Conservation (phyloP, 2,797 vertebrate species). For the Aviceda leuphotes region DNA sequence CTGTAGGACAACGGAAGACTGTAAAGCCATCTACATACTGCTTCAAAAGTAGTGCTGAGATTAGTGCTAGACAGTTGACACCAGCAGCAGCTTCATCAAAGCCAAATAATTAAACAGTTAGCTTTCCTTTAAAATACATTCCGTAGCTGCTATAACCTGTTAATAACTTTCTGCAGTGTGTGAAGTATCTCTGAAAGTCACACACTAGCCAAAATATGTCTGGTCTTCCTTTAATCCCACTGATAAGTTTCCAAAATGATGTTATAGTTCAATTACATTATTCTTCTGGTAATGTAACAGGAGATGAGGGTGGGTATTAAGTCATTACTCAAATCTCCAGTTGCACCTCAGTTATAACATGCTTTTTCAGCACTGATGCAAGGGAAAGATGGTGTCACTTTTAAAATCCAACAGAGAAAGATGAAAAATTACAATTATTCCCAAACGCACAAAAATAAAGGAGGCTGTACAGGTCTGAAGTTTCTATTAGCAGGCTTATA, state of each 20-base stretch:
- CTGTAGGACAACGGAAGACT: background rate
- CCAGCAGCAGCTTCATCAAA: constrained; percentile 3
- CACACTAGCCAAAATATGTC: background rate
- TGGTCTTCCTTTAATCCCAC: background rate
- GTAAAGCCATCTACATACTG: background rate
- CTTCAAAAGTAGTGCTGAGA: background rate
- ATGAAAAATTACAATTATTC: background rate
- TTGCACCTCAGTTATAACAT: background rate
- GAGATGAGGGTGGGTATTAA: background rate
- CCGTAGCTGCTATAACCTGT: background rate
- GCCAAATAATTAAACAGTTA: background rate
- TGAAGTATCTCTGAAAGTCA: background rate
- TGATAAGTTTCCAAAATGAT: background rate
- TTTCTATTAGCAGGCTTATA: background rate
- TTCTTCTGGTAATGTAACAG: background rate
- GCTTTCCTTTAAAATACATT: background rate
- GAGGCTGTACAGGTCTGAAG: background rate
- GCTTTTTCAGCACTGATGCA: background rate
- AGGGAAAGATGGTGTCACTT: background rate
- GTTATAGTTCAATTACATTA: background rate
- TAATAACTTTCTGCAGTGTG: background rate
- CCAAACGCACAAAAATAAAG: background rate
- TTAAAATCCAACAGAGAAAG: background rate
- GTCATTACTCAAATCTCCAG: background rate
- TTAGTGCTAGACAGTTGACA: background rate